Evolutionary conservation across 1,140 invertebrate species (phyloP).

Genomic region (Magallana gigas): DNA sequence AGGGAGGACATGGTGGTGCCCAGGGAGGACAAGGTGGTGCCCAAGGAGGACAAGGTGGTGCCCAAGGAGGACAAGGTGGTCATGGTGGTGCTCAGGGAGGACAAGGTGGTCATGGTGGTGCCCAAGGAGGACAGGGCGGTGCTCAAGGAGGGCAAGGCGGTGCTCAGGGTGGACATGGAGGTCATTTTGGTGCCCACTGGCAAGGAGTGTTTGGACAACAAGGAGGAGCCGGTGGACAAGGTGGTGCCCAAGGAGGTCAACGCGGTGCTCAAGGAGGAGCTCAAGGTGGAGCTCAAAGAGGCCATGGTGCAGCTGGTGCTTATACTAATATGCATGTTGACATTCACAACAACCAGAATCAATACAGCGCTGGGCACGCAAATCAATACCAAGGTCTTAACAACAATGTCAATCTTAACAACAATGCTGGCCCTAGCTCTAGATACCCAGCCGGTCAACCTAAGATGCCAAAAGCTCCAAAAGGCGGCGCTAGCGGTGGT

Average conservation of each 20-base stretch:
- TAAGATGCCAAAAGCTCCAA: neutral
- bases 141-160: neutral
- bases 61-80: neutral
- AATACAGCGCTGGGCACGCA: neutral
- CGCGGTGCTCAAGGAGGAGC: neutral
- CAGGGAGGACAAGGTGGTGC: neutral
- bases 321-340: constrained; percentile 33
- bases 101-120: neutral
- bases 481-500: neutral
- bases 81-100: neutral
- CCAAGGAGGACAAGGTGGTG: neutral
- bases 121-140: neutral
- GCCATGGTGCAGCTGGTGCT: neutral
- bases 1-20: neutral
- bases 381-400: constrained; percentile 16
- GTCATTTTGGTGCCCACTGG: neutral
- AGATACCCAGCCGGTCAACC: neutral
- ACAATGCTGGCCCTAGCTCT: neutral
- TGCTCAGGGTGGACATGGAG: neutral
- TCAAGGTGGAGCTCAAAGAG: neutral
- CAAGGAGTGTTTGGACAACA: neutral
- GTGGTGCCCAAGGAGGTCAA: neutral
- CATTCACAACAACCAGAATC: constrained; percentile 26
- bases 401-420: constrained; percentile 19
- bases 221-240: neutral